A percentile compares a stretch with the other conserved stretches of the same genome.
Evolutionary conservation across 2,797 vertebrate genomes (phyloP).

Genomic region (Gymnodraco acuticeps): DNA sequence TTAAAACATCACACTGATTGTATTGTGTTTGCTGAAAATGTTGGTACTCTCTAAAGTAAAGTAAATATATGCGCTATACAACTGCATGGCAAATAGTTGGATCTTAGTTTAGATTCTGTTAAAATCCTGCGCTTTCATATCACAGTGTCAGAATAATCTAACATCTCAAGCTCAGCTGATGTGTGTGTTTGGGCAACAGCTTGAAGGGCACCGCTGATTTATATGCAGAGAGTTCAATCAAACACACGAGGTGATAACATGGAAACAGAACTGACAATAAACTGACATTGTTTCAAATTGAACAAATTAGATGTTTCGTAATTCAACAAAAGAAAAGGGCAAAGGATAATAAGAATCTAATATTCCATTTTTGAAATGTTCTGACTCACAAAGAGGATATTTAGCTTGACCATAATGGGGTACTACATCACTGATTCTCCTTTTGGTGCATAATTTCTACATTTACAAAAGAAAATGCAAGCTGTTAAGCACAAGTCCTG

Average conservation of each 20-base stretch:
- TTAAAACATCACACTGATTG: neutral
- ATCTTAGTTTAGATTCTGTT: neutral
- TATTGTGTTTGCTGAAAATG: neutral
- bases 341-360: conserved; percentile 48
- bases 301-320: conserved; percentile 47
- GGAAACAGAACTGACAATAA: conserved; percentile 46
- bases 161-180: conserved; percentile 38
- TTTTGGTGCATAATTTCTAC: conserved; percentile 36
- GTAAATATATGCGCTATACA: too few relatives aligned
- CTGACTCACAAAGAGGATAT: conserved; percentile 27
- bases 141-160: conserved; percentile 44
- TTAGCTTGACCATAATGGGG: conserved; percentile 29
- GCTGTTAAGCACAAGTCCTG: conserved; percentile 13
- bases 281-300: conserved; percentile 45
- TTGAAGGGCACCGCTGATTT: conserved; percentile 57
- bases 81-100: too few relatives aligned
- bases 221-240: conserved; percentile 27
- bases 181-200: conserved; percentile 33
- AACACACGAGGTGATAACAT: conserved; percentile 40
- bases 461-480: conserved; percentile 22
- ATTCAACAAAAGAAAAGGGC: conserved; percentile 13
- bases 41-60: too few relatives aligned
- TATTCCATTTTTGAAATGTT: conserved; percentile 44
- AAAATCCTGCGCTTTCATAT: conserved; percentile 7
- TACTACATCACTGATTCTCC: conserved; percentile 33